Evolutionary conservation across 2,797 vertebrate species (phyloP), one percentile per base, ranked within the genome.

Genomic region (Onychomys torridus): DNA sequence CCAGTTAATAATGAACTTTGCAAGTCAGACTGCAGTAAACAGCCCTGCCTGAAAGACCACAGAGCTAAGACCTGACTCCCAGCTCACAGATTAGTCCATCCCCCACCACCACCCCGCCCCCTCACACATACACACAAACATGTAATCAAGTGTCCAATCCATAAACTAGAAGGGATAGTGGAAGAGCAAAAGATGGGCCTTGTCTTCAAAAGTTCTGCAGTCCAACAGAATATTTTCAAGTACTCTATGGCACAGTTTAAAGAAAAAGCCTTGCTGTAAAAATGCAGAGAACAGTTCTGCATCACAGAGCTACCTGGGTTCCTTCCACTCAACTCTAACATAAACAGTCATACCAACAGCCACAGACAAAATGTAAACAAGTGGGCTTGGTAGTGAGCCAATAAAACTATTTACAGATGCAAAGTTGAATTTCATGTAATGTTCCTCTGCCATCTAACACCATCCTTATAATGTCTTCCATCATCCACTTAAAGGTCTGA

Each of bases 141-240:
- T 6, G 19, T 25, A 29, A 40, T 10, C 49, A 90, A 52, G 81
- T 14, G 46, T 19, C 7, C 1, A 46, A 46, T 49, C 34, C 29
- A 81, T 23, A 34, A 25, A 34, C 49, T 37, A 19, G 67, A 94
- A 89, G 55, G 9, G 40, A 13, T 2, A 17, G 17, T 2, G 2
- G 76, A 27, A 93, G 49, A 86, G 37, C 25, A 23, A 92, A 34
- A 32, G 78, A 92, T 0, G 27, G 9, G 1, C 46, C 52, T 46
- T 93, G 88, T 73, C 90, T 89, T 94, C 86, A 84, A 92, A 94
- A 82, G 52, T 76, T 49, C 83, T 77, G 76, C 52, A 77, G 12
- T 75, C 88, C 65, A 81, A 90, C 32, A 32, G 57, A 92, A 63
- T 88, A 32, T 52, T 43, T 95, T 79, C 83, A 32, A 61, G 40